Conservation (phyloP, 1,140 invertebrate genomes). For the Scaptomyza montana region DNA sequence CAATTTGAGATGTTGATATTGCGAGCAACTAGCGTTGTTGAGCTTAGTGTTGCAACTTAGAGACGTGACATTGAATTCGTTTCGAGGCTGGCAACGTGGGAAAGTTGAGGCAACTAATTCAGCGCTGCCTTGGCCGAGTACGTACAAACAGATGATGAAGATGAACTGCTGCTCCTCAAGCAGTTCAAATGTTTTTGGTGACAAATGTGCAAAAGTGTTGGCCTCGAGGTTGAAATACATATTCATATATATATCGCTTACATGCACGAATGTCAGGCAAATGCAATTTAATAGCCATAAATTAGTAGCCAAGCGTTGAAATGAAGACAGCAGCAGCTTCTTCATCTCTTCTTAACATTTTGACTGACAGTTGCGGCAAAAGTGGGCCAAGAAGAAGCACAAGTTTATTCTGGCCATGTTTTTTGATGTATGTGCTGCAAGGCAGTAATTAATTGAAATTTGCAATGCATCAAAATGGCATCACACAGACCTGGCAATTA, state of each 20-base stretch:
- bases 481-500: constrained; percentile 39
- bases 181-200: constrained; percentile 51
- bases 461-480: constrained; percentile 41
- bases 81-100: constrained; percentile 35
- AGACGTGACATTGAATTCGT: constrained; percentile 51
- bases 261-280: constrained; percentile 14
- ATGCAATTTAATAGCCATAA: constrained; percentile 71
- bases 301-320: constrained; percentile 56
- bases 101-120: constrained; percentile 29
- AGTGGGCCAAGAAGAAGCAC: constrained; percentile 24
- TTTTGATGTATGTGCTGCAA: constrained; percentile 15
- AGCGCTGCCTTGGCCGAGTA: constrained; percentile 12
- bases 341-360: constrained; percentile 8
- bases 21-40: too few relatives aligned
- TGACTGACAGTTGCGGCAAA: constrained; percentile 40
- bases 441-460: constrained; percentile 46
- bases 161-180: constrained; percentile 4
- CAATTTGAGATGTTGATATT: too few relatives aligned
- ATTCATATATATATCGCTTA: constrained; percentile 3
- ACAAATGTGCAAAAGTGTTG: constrained; percentile 31
- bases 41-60: too few relatives aligned
- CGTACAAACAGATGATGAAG: not conserved
- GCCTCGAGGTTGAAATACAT: constrained; percentile 18
- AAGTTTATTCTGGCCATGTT: constrained; percentile 13
- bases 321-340: constrained; percentile 13